Evolutionary conservation across 2,113 vertebrate species (phyloP).

Genomic region (Protobothrops mucrosquamatus): DNA sequence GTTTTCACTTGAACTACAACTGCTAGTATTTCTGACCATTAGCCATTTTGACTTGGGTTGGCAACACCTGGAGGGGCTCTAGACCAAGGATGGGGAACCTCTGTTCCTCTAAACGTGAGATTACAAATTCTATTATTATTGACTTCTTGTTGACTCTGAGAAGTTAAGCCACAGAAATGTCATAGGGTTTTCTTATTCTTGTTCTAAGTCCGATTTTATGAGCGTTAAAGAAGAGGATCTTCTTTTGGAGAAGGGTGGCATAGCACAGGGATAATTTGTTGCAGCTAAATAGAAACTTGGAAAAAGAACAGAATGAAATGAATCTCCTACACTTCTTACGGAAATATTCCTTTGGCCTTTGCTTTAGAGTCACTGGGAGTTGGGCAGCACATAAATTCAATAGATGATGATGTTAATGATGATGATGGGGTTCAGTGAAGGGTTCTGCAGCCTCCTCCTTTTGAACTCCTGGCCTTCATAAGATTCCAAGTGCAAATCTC

Average conservation of each 20-base stretch:
- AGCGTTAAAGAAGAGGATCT: neutral
- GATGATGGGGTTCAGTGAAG: neutral
- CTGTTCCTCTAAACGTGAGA: neutral
- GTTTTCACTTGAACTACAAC: neutral
- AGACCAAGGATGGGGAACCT: neutral
- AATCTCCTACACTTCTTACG: neutral
- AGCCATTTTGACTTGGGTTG: neutral
- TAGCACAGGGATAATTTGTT: neutral
- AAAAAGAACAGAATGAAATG: neutral
- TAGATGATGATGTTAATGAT: neutral
- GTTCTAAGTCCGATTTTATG: neutral
- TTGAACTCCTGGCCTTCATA: neutral
- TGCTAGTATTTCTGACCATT: neutral
- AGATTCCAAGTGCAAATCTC: neutral
- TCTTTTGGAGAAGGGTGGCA: neutral
- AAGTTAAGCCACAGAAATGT: neutral
- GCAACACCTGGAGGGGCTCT: neutral
- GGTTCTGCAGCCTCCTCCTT: neutral
- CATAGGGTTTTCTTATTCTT: neutral
- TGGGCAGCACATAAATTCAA: neutral
- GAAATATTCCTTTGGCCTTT: neutral
- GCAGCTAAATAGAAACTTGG: no score
- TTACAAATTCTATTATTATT: neutral
- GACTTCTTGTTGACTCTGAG: neutral
- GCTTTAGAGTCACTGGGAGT: neutral